phyloP scores from a whole-genome alignment of 2,888 invertebrate genomes.

The Eupithecia centaureata region DNA sequence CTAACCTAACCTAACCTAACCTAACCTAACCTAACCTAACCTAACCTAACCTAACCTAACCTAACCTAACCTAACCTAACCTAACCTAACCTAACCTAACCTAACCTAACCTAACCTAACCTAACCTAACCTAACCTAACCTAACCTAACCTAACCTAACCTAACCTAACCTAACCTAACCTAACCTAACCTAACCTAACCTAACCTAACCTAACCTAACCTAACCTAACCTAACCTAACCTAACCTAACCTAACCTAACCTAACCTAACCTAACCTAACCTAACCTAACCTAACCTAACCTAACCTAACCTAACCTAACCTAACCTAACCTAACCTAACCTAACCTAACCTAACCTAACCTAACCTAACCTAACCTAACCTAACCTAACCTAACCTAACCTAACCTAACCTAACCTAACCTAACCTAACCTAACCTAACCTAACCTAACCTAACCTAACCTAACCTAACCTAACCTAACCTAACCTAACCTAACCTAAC shows the following conservation, averaged over 20 bases:
- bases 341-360: slow-evolving; percentile 28
- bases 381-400: slow-evolving; percentile 28
- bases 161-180: no score
- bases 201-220: no score
- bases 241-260: slow-evolving; percentile 24
- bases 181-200: no score
- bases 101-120: no score
- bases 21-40: no score
- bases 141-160: no score
- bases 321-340: slow-evolving; percentile 28
- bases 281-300: slow-evolving; percentile 29
- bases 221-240: no score
- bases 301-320: slow-evolving; percentile 30
- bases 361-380: slow-evolving; percentile 28
- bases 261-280: slow-evolving; percentile 30
- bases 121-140: no score
- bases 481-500: slow-evolving; percentile 33
- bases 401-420: slow-evolving; percentile 23
- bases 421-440: background rate
- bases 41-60: no score
- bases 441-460: slow-evolving; percentile 9
- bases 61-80: no score
- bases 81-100: no score
- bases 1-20: no score
- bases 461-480: slow-evolving; percentile 20